phyloP scores from a whole-genome alignment of 2,797 vertebrate species.

The Nyctalus aviator region DNA sequence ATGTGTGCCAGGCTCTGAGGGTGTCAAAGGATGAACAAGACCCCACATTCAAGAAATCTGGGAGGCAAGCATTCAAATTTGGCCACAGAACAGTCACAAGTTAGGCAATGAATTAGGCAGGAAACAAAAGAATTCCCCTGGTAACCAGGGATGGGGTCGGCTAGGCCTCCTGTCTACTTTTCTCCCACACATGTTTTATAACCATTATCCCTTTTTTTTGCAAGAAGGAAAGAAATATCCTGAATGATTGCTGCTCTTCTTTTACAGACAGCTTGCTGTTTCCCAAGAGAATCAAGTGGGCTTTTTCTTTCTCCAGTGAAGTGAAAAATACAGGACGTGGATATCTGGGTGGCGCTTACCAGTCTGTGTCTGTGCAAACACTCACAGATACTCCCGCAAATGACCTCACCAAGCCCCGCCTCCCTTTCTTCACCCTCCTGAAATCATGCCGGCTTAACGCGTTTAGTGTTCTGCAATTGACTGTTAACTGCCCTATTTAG shows the following conservation, averaged over 20 bases:
- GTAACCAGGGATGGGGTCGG: slow-evolving; percentile 14
- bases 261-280: not conserved
- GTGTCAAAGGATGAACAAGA: not conserved
- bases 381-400: slow-evolving; percentile 45
- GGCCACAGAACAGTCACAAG: not conserved
- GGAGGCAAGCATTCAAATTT: not conserved
- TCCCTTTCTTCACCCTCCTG: not conserved
- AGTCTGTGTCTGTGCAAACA: not conserved
- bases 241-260: not conserved
- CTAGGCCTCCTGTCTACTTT: not conserved
- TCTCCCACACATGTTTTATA: slow-evolving; percentile 40
- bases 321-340: not conserved
- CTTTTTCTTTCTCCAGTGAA: slow-evolving; percentile 51
- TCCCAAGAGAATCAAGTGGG: slow-evolving; percentile 65
- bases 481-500: not conserved
- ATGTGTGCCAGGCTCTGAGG: not conserved
- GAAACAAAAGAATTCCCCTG: slow-evolving; percentile 56
- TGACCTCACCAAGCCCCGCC: slow-evolving; percentile 37
- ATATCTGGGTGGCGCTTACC: not conserved
- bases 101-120: slow-evolving; percentile 47
- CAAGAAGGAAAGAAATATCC: not conserved
- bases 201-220: not conserved
- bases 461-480: not conserved
- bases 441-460: not conserved
- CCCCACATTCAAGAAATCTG: not conserved